Evolutionary conservation across 2,888 invertebrate species (phyloP).

Genomic region (Drosophila neonasuta): DNA sequence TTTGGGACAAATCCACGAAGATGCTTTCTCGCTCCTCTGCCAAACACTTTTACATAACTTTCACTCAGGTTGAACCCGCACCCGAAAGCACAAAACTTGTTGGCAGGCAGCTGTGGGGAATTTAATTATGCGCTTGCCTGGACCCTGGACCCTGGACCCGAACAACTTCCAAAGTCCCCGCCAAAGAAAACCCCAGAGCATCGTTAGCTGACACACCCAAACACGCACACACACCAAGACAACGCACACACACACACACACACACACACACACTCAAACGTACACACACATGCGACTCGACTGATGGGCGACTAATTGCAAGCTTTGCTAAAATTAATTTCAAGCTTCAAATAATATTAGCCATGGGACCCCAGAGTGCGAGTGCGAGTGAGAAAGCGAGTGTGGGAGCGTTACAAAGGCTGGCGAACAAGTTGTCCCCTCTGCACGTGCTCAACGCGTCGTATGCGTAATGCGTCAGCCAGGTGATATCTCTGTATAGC

Average conservation of each 20-base stretch:
- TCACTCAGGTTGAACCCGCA: constrained; percentile 19
- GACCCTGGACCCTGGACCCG: constrained; percentile 11
- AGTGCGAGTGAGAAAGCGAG: constrained; percentile 11
- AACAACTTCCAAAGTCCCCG: constrained; percentile 27
- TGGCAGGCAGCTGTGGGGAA: constrained; percentile 43
- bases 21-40: not conserved
- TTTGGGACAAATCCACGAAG: constrained; percentile 24
- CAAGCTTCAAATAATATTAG: constrained; percentile 67
- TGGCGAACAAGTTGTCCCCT: constrained; percentile 36
- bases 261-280: constrained; percentile 9
- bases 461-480: constrained; percentile 50
- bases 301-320: constrained; percentile 71
- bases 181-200: constrained; percentile 41
- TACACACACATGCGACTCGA: constrained; percentile 20
- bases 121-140: constrained; percentile 45
- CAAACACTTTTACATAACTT: constrained; percentile 48
- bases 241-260: constrained; percentile 16
- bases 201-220: constrained; percentile 31
- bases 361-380: constrained; percentile 48
- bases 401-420: not conserved
- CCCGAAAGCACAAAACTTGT: constrained; percentile 26
- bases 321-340: constrained; percentile 74
- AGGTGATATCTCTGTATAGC: constrained; percentile 4
- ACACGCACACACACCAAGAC: constrained; percentile 4
- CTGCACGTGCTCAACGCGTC: constrained; percentile 57